A percentile compares a stretch with the other conserved stretches of the same genome.
Evolutionary conservation across 2,888 invertebrate genomes (phyloP).

Genomic region (Amphipyra tragopoginis): DNA sequence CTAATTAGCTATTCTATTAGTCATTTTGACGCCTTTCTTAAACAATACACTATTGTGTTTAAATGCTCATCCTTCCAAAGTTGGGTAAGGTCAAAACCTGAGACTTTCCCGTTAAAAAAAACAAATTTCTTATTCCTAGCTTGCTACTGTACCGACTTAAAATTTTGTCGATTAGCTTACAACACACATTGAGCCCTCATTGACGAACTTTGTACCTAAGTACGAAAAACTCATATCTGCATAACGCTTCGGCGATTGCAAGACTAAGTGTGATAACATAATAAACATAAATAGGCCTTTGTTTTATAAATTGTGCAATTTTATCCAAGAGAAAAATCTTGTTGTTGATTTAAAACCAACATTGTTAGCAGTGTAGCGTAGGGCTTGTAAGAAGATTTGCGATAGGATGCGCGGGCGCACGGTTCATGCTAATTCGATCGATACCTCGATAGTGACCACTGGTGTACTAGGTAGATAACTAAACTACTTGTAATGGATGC

Average conservation of each 20-base stretch:
- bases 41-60: conserved; percentile 41
- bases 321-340: conserved; percentile 52
- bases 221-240: background rate
- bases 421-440: conserved; percentile 76
- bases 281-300: conserved; percentile 19
- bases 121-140: too few species aligned
- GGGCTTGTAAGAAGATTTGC: conserved; percentile 58
- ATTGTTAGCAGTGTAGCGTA: conserved; percentile 46
- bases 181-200: too few species aligned
- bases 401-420: conserved; percentile 65
- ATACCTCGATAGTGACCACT: conserved; percentile 68
- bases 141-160: too few species aligned
- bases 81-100: conserved; percentile 16
- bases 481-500: conserved; percentile 53
- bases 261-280: background rate
- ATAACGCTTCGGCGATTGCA: conserved; percentile 7
- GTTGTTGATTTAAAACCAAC: conserved; percentile 32
- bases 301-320: conserved; percentile 29
- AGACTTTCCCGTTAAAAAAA: conserved; percentile 4
- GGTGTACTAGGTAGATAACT: conserved; percentile 38
- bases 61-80: conserved; percentile 15
- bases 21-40: background rate
- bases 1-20: background rate
- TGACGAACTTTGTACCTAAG: background rate
- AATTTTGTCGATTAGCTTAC: too few species aligned